Percentiles rank a stretch among this genome's conserved stretches.
Evolutionary conservation across 2,113 vertebrate species (phyloP).

Genomic region (Zosterops japonicus): DNA sequence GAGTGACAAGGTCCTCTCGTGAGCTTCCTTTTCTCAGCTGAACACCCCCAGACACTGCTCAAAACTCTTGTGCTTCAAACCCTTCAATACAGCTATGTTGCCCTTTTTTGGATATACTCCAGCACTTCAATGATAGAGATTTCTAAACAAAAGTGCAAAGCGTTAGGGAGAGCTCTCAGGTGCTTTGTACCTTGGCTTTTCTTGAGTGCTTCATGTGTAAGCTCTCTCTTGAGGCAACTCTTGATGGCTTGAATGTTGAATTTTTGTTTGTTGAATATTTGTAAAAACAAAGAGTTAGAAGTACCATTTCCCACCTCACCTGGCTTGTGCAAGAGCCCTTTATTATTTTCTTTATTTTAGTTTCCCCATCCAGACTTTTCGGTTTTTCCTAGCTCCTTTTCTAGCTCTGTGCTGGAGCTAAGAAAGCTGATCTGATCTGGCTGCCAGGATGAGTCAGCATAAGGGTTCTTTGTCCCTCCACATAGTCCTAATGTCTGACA

Average conservation of each 20-base stretch:
- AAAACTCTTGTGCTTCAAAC: neutral
- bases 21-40: neutral
- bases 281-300: neutral
- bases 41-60: neutral
- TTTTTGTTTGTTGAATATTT: neutral
- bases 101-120: neutral
- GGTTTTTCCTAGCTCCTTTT: neutral
- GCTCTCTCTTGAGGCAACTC: neutral
- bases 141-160: neutral
- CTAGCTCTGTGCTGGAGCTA: neutral
- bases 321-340: neutral
- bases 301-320: neutral
- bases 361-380: neutral
- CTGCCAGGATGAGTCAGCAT: constrained; percentile 17
- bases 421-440: neutral
- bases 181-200: neutral
- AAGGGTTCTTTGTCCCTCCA: neutral
- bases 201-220: neutral
- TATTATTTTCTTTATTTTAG: neutral
- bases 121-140: neutral
- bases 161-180: neutral
- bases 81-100: neutral
- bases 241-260: neutral
- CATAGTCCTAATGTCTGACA: neutral
- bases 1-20: neutral